Base-by-base conservation (phyloP, 2,113 vertebrate species). In the Picathartes gymnocephalus region DNA sequence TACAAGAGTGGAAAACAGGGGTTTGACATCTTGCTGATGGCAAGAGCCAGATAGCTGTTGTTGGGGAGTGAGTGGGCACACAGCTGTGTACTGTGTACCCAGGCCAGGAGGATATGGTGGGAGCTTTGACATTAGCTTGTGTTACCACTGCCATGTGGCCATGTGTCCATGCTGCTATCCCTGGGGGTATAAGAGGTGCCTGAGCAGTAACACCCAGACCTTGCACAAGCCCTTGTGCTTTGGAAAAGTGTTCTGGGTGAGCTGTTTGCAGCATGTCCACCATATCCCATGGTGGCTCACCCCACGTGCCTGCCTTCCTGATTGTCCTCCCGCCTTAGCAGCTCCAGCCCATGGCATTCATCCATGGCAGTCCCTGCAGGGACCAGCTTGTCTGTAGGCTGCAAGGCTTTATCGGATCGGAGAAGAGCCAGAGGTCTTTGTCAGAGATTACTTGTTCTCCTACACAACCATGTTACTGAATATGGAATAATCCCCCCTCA, bases 381-480 rank as follows among this genome's bases (percentile, higher is more conserved):
- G 88, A 18, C 78, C 79, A 86, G 82, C 88, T 95, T 95, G 62
- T 68, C 86, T 45, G 57, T 78, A 65, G 95, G 81, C 93, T 78
- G 65, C 65, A 15, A 4, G 61, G 81, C 84, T 93, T 95, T 97
- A 88, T 92, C 74, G 86, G 94, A 89, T 95, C 0, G 7, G 78
- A 85, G 90, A 81, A 86, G 93, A 95, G 90, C 78, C 16, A 0
- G 66, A 82, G 84, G 84, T 85, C 93, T 96, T 95, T 95, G 91
- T 70, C 70, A 77, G 94, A 88, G 94, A 96, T 95, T 90, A 94
- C 74, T 80, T 88, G 85, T 93, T 96, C 94, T 95, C 62, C 78
- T 82, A 10, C 91, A 90, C 78, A 91, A 39, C 79, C 64, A 0
- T 93, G 92, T 96, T 96, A 94, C 94, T 74, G 94, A 95, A 92